Base-by-base conservation (phyloP, 2,888 invertebrate species). In the Epirrhoe alternata region DNA sequence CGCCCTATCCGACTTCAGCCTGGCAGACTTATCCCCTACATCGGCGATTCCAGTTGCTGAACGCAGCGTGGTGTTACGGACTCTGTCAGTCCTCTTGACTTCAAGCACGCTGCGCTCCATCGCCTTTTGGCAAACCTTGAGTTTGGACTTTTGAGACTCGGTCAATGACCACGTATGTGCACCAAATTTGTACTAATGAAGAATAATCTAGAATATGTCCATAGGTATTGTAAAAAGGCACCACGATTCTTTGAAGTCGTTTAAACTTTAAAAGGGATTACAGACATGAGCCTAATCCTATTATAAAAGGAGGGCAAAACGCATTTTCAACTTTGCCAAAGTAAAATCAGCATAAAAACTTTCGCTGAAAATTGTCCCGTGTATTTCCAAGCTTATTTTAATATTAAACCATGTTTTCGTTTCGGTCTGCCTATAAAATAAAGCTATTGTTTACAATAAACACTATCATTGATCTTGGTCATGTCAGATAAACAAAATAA, bases 391-490 rank as follows among this genome's bases (percentile, higher is more conserved):
- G 10, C 42, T 55, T 33, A 66, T 73, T 73, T 66, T 65, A 69
- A 73, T 71, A 70, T 64, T 69, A 69, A 67, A 67, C n/a, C 64
- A 45, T 65, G 58, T 66, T 61, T 60, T 54, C 62, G 54, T 63
- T 68, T 50, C 69, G 54, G 65, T 65, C 61, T 58, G 61, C 55
- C 60, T 64, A 61, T 70, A 64, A 67, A 66, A 71, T 68, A 61
- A 68, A 71, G 66, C 62, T 60, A 70, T 64, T 70, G 51, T 70
- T 69, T 61, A 68, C 71, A 71, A 72, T 70, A 72, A 72, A 68
- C 71, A 73, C 60, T 54, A 58, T 66, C 71, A 72, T 71, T 69
- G 68, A 74, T 74, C 70, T 70, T 69, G 54, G 69, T 71, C 77
- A 72, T 73, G 78, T 76, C 78, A 56, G 50, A 65, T 71, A 67